Percentiles rank a stretch among this genome's conserved stretches.
Evolutionary conservation across 1,140 invertebrate genomes (phyloP).

Genomic region (silkworm (Bombyx mori)): ASM3026992v2 NC_085109.1:12346001-12346500

Average conservation of each 20-base stretch:
- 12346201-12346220: no score
- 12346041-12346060: no score
- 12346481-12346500: slow-evolving; percentile 96
- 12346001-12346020: no score
- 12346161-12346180: no score
- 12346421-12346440: slow-evolving; percentile 96
- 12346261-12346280: slow-evolving; percentile 93
- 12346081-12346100: no score
- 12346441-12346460: slow-evolving; percentile 88
- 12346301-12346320: slow-evolving; percentile 86
- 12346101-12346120: no score
- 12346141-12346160: no score
- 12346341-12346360: slow-evolving; percentile 64
- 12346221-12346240: no score
- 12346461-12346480: slow-evolving; percentile 91
- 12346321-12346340: slow-evolving; percentile 84
- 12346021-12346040: no score
- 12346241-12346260: slow-evolving; percentile 90
- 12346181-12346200: no score
- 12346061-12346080: no score
- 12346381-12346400: slow-evolving; percentile 98
- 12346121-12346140: no score
- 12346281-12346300: slow-evolving; percentile 88
- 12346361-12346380: slow-evolving; percentile 79
- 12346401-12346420: slow-evolving; percentile 99